Evolutionary conservation across 2,888 invertebrate species (phyloP).

Genomic region (Acanthosepion pharaonis): DNA sequence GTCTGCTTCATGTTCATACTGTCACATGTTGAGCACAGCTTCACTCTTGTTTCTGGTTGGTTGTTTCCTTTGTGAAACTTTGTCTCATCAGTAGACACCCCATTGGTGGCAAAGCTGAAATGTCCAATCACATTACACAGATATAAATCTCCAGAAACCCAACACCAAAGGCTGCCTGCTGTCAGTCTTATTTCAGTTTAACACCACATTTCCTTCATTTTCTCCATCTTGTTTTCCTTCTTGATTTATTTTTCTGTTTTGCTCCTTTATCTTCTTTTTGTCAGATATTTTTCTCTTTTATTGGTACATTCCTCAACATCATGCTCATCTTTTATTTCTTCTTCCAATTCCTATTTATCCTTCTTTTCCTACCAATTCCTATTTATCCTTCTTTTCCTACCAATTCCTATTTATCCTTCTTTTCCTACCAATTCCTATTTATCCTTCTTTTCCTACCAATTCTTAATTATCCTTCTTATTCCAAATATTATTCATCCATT

Average conservation of each 20-base stretch:
- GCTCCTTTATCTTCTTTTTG: not conserved
- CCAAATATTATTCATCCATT: no score
- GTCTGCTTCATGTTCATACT: no score
- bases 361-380: not conserved
- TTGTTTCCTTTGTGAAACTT: not conserved
- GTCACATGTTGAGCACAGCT: not conserved
- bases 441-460: not conserved
- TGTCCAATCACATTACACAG: not conserved
- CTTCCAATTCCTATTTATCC: not conserved
- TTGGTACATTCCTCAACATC: not conserved
- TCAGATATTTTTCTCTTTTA: not conserved
- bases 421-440: not conserved
- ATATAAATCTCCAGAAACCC: slow-evolving; percentile 4
- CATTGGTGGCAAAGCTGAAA: not conserved
- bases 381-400: not conserved
- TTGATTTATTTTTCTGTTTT: not conserved
- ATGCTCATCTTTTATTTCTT: not conserved
- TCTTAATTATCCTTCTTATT: no score
- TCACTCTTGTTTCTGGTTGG: not conserved
- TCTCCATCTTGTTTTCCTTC: not conserved
- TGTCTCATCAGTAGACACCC: not conserved
- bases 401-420: not conserved
- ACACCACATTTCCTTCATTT: not conserved
- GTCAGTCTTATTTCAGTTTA: not conserved
- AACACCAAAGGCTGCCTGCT: not conserved